Percentiles rank a stretch among this genome's conserved stretches.
Conservation (phyloP, 2,113 vertebrate genomes). For the Lontra canadensis region DNA sequence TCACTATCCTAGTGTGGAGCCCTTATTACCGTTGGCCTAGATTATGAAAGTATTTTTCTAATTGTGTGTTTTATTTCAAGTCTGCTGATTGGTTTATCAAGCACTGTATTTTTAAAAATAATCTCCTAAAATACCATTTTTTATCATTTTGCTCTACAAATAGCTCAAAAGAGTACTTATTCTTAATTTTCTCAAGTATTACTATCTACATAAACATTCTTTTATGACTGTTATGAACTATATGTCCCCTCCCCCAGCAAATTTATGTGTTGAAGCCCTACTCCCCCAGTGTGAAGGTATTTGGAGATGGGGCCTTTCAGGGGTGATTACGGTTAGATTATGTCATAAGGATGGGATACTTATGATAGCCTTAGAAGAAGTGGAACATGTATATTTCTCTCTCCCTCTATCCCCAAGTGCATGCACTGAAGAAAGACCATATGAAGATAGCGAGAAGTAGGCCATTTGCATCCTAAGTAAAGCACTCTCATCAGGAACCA, state of each 20-base stretch:
- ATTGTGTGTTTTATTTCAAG: background rate
- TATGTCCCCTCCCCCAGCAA: background rate
- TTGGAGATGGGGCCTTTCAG: background rate
- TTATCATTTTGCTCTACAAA: background rate
- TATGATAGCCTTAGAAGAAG: background rate
- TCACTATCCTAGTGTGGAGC: background rate
- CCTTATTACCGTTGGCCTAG: background rate
- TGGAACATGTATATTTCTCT: background rate
- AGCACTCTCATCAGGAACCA: background rate
- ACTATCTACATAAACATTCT: background rate
- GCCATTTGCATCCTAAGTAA: background rate
- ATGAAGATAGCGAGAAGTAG: background rate
- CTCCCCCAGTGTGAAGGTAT: background rate
- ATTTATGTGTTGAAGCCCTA: background rate
- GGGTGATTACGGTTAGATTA: background rate
- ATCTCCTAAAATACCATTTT: background rate
- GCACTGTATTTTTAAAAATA: background rate
- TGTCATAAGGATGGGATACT: background rate
- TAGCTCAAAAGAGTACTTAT: background rate
- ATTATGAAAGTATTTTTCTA: background rate
- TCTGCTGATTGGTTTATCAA: background rate
- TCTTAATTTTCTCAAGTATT: background rate
- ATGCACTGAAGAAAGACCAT: background rate
- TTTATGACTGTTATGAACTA: background rate
- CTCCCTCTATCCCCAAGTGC: background rate